Evolutionary conservation across 2,113 vertebrate genomes (phyloP).

Genomic region (zebrafish (Danio rerio)): GRCz12tu NC_133176.1:60258501-60259000

Average conservation of each 20-base stretch:
- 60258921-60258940: conserved; percentile 40
- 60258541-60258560: background rate
- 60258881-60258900: background rate
- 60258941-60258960: conserved; percentile 32
- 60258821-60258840: background rate
- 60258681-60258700: background rate
- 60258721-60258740: background rate
- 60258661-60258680: background rate
- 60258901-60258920: background rate
- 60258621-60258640: conserved; percentile 16
- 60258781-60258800: conserved; percentile 21
- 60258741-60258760: conserved; percentile 39
- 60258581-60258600: conserved; percentile 28
- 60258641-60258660: conserved; percentile 49
- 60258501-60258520: conserved; percentile 45
- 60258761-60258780: background rate
- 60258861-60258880: background rate
- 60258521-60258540: background rate
- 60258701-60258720: conserved; percentile 47
- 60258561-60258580: background rate
- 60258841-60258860: too few species aligned
- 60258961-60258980: conserved; percentile 17
- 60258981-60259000: background rate
- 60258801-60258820: conserved; percentile 65
- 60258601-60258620: conserved; percentile 54